A percentile compares a stretch with the other conserved stretches of the same genome.
Evolutionary conservation across 1,140 invertebrate genomes (phyloP).

Genomic region (Lucilia sericata): DNA sequence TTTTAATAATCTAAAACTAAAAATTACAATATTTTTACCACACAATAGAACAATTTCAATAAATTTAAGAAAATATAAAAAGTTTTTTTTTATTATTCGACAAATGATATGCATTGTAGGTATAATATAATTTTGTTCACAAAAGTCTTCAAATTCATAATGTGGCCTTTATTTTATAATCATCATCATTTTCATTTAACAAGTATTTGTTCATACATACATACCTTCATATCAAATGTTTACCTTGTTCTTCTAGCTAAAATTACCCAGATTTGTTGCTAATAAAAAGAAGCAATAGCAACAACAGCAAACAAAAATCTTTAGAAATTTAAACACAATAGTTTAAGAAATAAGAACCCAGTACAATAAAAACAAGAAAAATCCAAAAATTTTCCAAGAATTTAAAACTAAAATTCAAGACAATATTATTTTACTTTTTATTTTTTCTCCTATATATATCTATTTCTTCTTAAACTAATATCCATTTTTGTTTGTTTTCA

Average conservation of each 20-base stretch:
- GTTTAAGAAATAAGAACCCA: neutral
- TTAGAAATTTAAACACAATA: neutral
- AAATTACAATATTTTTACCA: no score
- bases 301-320: neutral
- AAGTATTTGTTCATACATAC: neutral
- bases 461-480: neutral
- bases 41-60: no score
- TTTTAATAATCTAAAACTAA: no score
- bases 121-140: no score
- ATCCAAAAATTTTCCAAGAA: neutral
- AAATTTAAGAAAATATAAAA: no score
- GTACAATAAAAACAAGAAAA: neutral
- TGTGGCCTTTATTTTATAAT: no score
- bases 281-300: neutral
- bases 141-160: no score
- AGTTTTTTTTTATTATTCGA: no score
- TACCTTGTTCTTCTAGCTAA: neutral
- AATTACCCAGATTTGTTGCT: neutral
- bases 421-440: neutral
- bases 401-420: neutral
- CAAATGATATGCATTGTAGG: no score
- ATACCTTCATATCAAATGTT: neutral
- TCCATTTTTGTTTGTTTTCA: conserved; percentile 56
- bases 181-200: neutral
- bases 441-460: neutral